Evolutionary conservation across 1,140 invertebrate species (phyloP).

Genomic region (Atta colombica): DNA sequence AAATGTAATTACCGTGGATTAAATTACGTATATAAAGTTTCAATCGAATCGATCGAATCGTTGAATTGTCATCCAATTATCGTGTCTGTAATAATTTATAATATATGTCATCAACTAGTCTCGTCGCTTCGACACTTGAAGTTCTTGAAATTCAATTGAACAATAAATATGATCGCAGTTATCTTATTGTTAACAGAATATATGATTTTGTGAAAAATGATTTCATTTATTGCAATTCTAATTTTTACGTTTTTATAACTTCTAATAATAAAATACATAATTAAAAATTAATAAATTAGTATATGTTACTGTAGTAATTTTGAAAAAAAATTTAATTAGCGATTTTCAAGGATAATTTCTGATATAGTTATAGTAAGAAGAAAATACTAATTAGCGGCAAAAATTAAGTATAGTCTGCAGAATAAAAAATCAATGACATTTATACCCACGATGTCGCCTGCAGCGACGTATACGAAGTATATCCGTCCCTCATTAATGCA

Average conservation of each 20-base stretch:
- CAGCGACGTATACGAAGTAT: constrained; percentile 28
- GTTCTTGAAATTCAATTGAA: background rate
- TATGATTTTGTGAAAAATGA: background rate
- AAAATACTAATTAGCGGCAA: constrained; percentile 29
- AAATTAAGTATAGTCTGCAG: constrained; percentile 21
- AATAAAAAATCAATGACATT: constrained; percentile 34
- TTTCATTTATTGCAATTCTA: background rate
- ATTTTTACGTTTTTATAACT: background rate
- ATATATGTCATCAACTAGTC: constrained; percentile 38
- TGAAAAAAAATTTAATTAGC: background rate
- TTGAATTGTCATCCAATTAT: constrained; percentile 66
- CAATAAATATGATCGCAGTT: constrained; percentile 1
- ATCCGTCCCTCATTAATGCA: constrained; percentile 53
- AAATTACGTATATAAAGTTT: constrained; percentile 54
- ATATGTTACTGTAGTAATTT: background rate
- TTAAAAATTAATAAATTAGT: constrained; percentile 9
- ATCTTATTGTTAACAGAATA: constrained; percentile 29
- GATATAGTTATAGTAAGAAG: background rate
- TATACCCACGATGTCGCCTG: background rate
- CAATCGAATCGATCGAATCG: constrained; percentile 49
- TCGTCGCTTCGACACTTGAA: constrained; percentile 41
- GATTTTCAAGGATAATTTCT: constrained; percentile 1
- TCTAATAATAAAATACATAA: background rate
- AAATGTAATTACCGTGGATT: constrained; percentile 70
- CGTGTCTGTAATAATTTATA: constrained; percentile 58